Percentiles rank a stretch among this genome's conserved stretches.
phyloP scores from a whole-genome alignment of 2,888 invertebrate species.

The Pemphredon lugubris region DNA sequence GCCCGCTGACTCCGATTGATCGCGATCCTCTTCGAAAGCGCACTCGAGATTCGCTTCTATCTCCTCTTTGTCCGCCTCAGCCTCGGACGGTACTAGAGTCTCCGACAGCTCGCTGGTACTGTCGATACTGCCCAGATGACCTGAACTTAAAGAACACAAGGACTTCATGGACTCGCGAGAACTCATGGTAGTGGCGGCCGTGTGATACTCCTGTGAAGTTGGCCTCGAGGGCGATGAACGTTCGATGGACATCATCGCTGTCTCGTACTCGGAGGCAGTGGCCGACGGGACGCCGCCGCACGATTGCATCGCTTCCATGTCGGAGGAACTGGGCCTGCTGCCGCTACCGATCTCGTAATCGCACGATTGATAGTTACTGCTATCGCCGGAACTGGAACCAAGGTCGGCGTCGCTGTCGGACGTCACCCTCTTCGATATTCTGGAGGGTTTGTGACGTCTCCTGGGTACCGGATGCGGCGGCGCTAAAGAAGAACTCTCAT shows the following conservation, averaged over 20 bases:
- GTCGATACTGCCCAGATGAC: slow-evolving; percentile 93
- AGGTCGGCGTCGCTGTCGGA: slow-evolving; percentile 91
- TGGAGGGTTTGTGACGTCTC: slow-evolving; percentile 76
- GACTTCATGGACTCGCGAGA: slow-evolving; percentile 95
- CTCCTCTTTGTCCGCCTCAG: slow-evolving; percentile 87
- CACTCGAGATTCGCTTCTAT: slow-evolving; percentile 83
- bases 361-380: slow-evolving; percentile 92
- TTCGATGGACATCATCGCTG: slow-evolving; percentile 91
- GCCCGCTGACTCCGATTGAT: slow-evolving; percentile 66
- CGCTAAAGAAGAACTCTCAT: slow-evolving; percentile 66
- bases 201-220: slow-evolving; percentile 92
- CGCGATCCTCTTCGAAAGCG: slow-evolving; percentile 78
- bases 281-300: slow-evolving; percentile 81
- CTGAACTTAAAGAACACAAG: slow-evolving; percentile 93
- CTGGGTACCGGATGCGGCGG: slow-evolving; percentile 77
- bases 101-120: slow-evolving; percentile 93
- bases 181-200: slow-evolving; percentile 93
- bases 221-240: slow-evolving; percentile 87
- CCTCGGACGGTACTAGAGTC: slow-evolving; percentile 94
- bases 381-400: slow-evolving; percentile 94
- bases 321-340: slow-evolving; percentile 92
- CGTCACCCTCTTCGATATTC: slow-evolving; percentile 84
- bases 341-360: slow-evolving; percentile 88
- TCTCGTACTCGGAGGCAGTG: slow-evolving; percentile 93
- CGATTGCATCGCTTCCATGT: slow-evolving; percentile 88